These are phyloP conservation scores for Mola mola DNA, from an alignment of 2,113 vertebrate species.

Conservation along the genomic window DNA sequence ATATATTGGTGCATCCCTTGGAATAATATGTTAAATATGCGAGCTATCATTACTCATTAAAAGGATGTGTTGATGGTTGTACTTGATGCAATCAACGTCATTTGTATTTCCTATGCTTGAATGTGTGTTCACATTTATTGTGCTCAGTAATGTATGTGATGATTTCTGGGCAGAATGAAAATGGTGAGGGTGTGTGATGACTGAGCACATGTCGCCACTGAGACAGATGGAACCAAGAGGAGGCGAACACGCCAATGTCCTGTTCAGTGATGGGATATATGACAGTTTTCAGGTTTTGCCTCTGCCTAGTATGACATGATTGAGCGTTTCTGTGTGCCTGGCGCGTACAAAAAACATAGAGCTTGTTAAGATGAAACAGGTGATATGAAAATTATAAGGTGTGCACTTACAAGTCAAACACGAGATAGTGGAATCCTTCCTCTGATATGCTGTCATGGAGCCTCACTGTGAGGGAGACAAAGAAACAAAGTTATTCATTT, in stretches of 20 bases:
- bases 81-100: no score
- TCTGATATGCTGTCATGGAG: slow-evolving; percentile 79
- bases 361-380: no score
- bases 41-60: no score
- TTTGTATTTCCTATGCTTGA: no score
- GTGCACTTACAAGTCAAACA: slow-evolving; percentile 74
- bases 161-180: not conserved
- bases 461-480: slow-evolving; percentile 56
- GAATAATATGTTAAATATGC: no score
- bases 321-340: not conserved
- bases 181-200: not conserved
- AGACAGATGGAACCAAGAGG: slow-evolving; percentile 18
- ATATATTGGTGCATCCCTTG: no score
- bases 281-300: slow-evolving; percentile 2
- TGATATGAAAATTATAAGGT: not conserved
- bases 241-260: not conserved
- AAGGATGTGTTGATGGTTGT: no score
- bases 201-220: no score
- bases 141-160: not conserved
- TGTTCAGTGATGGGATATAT: not conserved
- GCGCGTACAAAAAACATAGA: not conserved
- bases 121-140: not conserved
- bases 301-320: not conserved
- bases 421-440: slow-evolving; percentile 76
- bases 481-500: slow-evolving; percentile 3